These are phyloP conservation scores for Sylvia atricapilla DNA, from an alignment of 2,113 vertebrate species.

Conservation along the genomic window DNA sequence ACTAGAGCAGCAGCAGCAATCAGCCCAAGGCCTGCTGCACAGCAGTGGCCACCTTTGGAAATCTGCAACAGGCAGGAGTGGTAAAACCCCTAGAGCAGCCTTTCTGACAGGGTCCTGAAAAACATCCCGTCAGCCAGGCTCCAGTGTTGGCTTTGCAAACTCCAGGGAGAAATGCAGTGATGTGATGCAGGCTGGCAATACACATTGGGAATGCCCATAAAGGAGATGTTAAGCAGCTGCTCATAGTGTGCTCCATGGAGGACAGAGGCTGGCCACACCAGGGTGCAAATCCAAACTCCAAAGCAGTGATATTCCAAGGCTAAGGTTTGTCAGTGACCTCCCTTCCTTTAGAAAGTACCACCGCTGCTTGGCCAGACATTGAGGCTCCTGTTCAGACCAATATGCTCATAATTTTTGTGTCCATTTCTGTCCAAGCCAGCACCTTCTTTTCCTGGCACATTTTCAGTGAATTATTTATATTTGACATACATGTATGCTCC, in stretches of 20 bases:
- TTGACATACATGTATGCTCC: rapidly evolving
- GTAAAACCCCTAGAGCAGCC: not conserved
- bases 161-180: not conserved
- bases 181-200: not conserved
- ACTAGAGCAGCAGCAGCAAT: not conserved
- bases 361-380: not conserved
- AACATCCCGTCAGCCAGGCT: not conserved
- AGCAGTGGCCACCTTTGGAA: not conserved
- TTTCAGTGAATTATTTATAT: not conserved
- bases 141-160: not conserved
- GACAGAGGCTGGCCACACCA: not conserved
- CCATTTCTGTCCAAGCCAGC: not conserved
- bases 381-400: not conserved
- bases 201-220: rapidly evolving
- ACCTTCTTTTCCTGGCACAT: not conserved
- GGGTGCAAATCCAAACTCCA: not conserved
- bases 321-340: not conserved
- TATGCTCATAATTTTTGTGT: not conserved
- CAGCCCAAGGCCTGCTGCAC: not conserved
- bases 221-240: not conserved
- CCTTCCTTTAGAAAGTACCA: not conserved
- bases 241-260: not conserved
- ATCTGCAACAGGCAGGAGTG: rapidly evolving
- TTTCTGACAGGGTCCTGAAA: not conserved
- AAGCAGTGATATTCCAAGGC: not conserved